Evolutionary conservation across 2,113 vertebrate genomes (phyloP), one percentile per base, ranked within the genome.

Genomic region (Ginglymostoma cirratum): DNA sequence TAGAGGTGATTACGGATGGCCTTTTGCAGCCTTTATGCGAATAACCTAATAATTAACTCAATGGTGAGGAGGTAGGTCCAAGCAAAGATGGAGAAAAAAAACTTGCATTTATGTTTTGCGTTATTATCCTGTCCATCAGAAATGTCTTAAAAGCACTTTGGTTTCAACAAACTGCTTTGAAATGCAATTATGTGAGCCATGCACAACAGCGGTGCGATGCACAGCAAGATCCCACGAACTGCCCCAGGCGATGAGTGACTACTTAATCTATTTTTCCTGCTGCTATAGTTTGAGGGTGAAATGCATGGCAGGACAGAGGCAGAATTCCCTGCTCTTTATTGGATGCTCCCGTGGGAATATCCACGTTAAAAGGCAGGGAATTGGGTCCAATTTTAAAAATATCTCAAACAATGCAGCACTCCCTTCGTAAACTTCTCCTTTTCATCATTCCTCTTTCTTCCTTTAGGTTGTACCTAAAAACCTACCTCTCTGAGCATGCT

Each of bases 91-190:
- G n/a, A 45, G 38, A 42, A 83, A 92, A 92, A 93, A n/a, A 34
- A 65, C 65, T 93, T 66, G 34, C 89, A 42, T 93, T 92, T 66
- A 93, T 66, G 38, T 12, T 23, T 34, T 24, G 61, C 19, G 23
- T 93, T 93, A 93, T 93, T 67, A 93, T 93, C 89, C 61, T 93
- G 89, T 38, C 89, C 66, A 61, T 93, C 89, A 93, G 23, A 23
- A 21, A 38, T 93, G 61, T 34, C 89, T 38, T 19, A 92, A 92
- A 90, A 92, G 61, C 89, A 92, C 55, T 92, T 38, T 61, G 34
- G 55, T 65, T 92, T 92, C 89, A 38, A 61, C n/a, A 55, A 92
- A 92, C 65, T n/a, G 0, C 89, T 66, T 92, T 65, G 55, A 92
- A 38, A 66, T 66, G 30, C 30, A 92, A 92, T 90, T 65, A 27